Conservation (phyloP, 2,113 vertebrate species). For the Pygoscelis adeliae region DNA sequence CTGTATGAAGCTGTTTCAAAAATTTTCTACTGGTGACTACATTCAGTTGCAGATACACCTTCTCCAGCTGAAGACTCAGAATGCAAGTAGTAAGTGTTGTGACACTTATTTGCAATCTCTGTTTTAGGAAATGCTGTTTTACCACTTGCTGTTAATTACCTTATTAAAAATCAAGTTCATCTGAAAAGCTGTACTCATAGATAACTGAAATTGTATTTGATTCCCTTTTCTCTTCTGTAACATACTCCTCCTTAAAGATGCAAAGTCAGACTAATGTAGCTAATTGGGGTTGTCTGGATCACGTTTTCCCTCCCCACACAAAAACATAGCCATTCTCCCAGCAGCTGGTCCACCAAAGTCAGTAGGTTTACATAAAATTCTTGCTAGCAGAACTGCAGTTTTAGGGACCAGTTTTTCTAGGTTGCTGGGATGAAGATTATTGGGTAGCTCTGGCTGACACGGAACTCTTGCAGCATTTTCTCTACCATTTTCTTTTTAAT, state of each 20-base stretch:
- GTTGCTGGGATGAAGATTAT: not conserved
- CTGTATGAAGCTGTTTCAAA: not conserved
- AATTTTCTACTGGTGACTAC: not conserved
- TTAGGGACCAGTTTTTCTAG: not conserved
- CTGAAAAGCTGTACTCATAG: not conserved
- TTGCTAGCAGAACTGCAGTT: not conserved
- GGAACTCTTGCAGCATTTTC: not conserved
- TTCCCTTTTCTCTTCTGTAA: not conserved
- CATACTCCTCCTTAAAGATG: not conserved
- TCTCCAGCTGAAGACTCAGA: not conserved
- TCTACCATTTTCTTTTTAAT: not conserved
- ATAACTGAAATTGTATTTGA: not conserved
- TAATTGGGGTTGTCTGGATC: not conserved
- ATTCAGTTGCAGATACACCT: not conserved
- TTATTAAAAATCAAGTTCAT: not conserved
- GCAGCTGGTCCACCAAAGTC: not conserved
- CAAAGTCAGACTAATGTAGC: not conserved
- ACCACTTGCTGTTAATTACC: not conserved
- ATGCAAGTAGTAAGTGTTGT: not conserved
- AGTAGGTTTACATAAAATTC: not conserved
- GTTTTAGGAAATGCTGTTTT: not conserved
- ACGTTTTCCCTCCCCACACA: not conserved
- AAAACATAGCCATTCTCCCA: not conserved
- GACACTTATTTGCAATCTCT: not conserved
- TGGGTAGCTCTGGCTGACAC: not conserved